Percentiles rank a stretch among this genome's conserved stretches.
phyloP scores from a whole-genome alignment of 2,888 invertebrate species.

The Drosophila villosipedis region DNA sequence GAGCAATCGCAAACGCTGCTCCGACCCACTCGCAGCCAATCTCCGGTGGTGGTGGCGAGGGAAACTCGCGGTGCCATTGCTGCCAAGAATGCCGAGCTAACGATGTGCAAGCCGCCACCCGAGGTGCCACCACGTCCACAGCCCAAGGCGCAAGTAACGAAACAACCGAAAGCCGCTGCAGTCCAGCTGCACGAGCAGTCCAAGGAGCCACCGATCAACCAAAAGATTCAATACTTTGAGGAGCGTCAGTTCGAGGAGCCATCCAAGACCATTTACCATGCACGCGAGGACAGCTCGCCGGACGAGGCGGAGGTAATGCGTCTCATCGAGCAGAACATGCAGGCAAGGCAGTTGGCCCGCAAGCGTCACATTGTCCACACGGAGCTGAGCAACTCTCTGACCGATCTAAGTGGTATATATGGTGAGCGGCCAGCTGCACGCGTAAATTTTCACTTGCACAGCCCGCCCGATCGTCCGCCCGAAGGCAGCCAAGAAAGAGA shows the following conservation, averaged over 20 bases:
- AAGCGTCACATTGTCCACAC: conserved; percentile 50
- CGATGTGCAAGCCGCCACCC: conserved; percentile 79
- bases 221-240: conserved; percentile 93
- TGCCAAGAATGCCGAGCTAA: conserved; percentile 86
- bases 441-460: conserved; percentile 85
- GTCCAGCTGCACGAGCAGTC: neutral
- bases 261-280: conserved; percentile 86
- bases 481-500: conserved; percentile 74
- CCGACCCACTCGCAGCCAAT: conserved; percentile 77
- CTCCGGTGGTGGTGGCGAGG: conserved; percentile 85
- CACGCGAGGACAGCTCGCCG: conserved; percentile 86
- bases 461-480: conserved; percentile 86
- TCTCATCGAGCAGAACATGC: conserved; percentile 86
- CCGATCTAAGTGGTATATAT: conserved; percentile 92
- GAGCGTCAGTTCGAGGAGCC: conserved; percentile 87
- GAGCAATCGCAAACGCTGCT: conserved; percentile 84
- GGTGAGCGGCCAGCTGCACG: conserved; percentile 88
- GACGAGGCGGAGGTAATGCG: conserved; percentile 86
- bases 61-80: conserved; percentile 88
- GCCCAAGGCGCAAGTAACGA: conserved; percentile 20
- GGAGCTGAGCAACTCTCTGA: conserved; percentile 84
- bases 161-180: conserved; percentile 27
- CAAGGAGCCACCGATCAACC: conserved; percentile 86
- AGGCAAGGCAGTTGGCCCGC: conserved; percentile 63
- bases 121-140: conserved; percentile 70